A percentile compares a stretch with the other conserved stretches of the same genome.
phyloP scores from a whole-genome alignment of 2,797 vertebrate genomes.

The Ambastaia sidthimunki region DNA sequence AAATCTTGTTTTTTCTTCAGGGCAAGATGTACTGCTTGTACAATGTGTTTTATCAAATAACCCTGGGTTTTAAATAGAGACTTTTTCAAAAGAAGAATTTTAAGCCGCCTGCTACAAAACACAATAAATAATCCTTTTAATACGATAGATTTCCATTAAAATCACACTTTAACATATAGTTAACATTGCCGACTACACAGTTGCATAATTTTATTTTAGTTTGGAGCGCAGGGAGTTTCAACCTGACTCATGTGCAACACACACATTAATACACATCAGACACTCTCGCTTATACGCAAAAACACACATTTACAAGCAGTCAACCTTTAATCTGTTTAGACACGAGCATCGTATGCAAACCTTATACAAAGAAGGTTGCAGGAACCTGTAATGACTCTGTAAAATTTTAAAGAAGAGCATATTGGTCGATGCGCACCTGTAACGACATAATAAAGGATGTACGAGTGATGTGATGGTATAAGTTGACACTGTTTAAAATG shows the following conservation, averaged over 20 bases:
- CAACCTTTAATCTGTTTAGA: neutral
- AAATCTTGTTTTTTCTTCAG: neutral
- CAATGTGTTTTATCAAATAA: neutral
- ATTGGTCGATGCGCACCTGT: constrained; percentile 74
- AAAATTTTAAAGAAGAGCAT: constrained; percentile 17
- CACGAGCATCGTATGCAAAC: neutral
- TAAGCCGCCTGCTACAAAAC: neutral
- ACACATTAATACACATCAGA: constrained; percentile 9
- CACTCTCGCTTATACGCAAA: neutral
- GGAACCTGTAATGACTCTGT: neutral
- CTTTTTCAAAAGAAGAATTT: neutral
- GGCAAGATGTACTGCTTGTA: neutral
- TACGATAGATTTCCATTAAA: neutral
- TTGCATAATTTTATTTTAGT: neutral
- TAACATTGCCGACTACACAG: neutral
- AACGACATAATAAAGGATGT: constrained; percentile 56
- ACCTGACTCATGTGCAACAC: neutral
- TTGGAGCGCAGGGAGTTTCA: neutral
- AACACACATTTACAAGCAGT: neutral
- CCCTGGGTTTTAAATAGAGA: neutral
- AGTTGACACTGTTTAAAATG: constrained; percentile 20
- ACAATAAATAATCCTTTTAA: neutral
- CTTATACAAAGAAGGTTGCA: neutral
- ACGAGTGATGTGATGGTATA: neutral
- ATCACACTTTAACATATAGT: neutral